Conservation (phyloP, 2,888 invertebrate genomes). For the Alviniconcha strummeri region DNA sequence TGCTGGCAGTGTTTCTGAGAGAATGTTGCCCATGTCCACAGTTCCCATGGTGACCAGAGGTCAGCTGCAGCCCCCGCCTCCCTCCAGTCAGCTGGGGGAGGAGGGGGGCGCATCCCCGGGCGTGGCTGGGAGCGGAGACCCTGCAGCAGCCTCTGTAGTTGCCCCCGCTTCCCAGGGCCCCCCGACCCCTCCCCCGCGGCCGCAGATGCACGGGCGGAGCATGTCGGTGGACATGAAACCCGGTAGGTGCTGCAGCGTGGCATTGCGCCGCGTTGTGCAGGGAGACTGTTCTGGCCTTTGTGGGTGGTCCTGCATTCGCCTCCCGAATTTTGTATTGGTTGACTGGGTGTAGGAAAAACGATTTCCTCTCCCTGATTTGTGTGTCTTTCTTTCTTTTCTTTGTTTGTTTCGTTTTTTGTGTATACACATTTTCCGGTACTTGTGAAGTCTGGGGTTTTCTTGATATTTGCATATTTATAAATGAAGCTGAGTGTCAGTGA, state of each 20-base stretch:
- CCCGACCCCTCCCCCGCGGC: conserved; percentile 62
- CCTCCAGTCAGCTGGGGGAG: conserved; percentile 48
- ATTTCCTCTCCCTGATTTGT: no score
- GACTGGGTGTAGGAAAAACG: no score
- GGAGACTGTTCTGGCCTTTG: neutral
- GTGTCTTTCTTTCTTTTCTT: no score
- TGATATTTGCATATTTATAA: no score
- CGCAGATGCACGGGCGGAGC: conserved; percentile 56
- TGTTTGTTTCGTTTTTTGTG: no score
- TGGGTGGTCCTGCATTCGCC: neutral
- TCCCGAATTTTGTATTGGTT: no score
- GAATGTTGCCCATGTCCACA: conserved; percentile 25
- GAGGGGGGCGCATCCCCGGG: conserved; percentile 37
- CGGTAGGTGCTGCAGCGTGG: conserved; percentile 7
- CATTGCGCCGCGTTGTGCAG: neutral
- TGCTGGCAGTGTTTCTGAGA: no score
- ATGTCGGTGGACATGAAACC: conserved; percentile 61
- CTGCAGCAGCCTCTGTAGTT: conserved; percentile 29
- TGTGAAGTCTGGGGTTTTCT: no score
- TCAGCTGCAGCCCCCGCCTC: conserved; percentile 56
- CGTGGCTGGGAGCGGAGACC: conserved; percentile 35
- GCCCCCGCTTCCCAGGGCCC: conserved; percentile 49
- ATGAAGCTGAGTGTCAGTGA: no score
- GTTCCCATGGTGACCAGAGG: conserved; percentile 59
- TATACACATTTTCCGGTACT: no score